Conservation (phyloP, 2,113 vertebrate species). For the Pedionomus torquatus region DNA sequence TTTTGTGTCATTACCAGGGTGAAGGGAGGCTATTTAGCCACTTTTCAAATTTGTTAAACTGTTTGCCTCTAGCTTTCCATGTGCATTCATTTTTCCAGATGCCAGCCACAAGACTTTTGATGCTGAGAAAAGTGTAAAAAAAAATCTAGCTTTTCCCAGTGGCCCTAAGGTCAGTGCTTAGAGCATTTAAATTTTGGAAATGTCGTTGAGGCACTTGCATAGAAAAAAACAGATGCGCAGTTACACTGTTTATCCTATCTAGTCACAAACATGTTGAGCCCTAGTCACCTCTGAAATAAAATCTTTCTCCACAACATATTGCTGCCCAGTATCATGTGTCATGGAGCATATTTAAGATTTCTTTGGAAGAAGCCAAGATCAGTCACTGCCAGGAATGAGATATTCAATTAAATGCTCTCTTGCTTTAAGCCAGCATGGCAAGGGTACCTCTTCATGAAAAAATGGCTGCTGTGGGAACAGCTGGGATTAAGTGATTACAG, state of each 20-base stretch:
- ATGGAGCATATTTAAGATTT: neutral
- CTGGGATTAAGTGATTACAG: neutral
- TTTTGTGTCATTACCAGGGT: neutral
- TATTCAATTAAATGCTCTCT: neutral
- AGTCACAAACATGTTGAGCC: neutral
- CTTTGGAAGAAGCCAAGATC: neutral
- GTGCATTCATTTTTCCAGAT: neutral
- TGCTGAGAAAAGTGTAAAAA: neutral
- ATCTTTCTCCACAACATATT: neutral
- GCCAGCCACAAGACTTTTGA: neutral
- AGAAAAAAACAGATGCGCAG: neutral
- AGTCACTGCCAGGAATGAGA: constrained; percentile 16
- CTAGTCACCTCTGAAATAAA: neutral
- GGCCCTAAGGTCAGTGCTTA: neutral
- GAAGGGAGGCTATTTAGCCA: neutral
- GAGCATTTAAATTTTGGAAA: neutral
- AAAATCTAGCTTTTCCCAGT: neutral
- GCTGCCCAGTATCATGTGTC: constrained; percentile 13
- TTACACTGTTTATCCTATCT: constrained; percentile 8
- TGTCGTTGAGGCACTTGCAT: neutral
- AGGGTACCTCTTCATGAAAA: neutral
- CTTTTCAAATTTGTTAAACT: neutral
- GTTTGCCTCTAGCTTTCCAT: neutral
- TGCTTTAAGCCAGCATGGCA: neutral
- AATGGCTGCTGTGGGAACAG: neutral